Conservation (phyloP, 1,140 invertebrate species). For the Archivesica marissinica region DNA sequence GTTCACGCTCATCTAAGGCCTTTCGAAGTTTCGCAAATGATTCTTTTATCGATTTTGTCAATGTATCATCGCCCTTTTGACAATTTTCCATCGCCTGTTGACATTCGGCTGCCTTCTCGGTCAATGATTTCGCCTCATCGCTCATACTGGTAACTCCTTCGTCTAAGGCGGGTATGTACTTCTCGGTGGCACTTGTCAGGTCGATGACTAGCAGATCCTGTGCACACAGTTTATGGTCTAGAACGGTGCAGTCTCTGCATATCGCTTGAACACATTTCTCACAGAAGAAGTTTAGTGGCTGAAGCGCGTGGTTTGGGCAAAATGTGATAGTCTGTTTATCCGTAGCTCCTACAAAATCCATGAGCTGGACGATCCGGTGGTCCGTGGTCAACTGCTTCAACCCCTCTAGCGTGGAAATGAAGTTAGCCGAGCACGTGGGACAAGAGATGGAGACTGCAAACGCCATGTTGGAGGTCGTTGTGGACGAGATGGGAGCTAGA, state of each 20-base stretch:
- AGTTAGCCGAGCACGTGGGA: slow-evolving; percentile 68
- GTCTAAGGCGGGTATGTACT: slow-evolving; percentile 72
- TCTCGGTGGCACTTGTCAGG: slow-evolving; percentile 69
- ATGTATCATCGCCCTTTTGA: slow-evolving; percentile 60
- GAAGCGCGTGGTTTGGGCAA: slow-evolving; percentile 74
- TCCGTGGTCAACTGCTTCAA: slow-evolving; percentile 70
- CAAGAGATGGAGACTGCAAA: slow-evolving; percentile 70
- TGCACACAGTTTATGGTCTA: slow-evolving; percentile 74
- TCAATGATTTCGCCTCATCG: slow-evolving; percentile 59
- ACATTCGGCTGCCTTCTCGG: slow-evolving; percentile 63
- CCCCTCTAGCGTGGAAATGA: slow-evolving; percentile 72
- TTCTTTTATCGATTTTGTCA: slow-evolving; percentile 66
- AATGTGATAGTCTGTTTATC: slow-evolving; percentile 73
- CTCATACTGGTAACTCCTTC: slow-evolving; percentile 67
- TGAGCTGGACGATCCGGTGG: slow-evolving; percentile 75
- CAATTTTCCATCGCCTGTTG: slow-evolving; percentile 61
- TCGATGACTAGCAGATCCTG: slow-evolving; percentile 75
- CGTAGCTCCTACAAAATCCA: slow-evolving; percentile 75
- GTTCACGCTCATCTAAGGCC: slow-evolving; percentile 68
- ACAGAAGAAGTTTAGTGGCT: slow-evolving; percentile 79
- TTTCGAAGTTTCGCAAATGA: slow-evolving; percentile 67
- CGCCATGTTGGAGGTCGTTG: slow-evolving; percentile 12
- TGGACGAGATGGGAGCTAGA: slow-evolving; percentile 55
- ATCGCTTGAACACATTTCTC: slow-evolving; percentile 74
- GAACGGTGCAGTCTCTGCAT: slow-evolving; percentile 77